phyloP scores from a whole-genome alignment of 37 sponge, comb jelly and placozoan genomes.

The Bolinopsis microptera region DNA sequence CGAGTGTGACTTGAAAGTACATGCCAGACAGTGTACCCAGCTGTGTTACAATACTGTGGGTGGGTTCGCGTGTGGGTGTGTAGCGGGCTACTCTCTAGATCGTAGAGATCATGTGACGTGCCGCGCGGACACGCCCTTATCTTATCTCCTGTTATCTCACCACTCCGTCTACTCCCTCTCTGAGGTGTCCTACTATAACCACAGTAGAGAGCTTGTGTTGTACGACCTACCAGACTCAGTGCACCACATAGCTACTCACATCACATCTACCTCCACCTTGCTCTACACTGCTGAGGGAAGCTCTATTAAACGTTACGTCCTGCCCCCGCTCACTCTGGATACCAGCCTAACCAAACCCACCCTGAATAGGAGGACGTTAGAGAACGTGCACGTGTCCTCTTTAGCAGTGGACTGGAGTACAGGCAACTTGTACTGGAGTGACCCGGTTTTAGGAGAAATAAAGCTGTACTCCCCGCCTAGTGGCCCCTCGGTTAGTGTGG shows the following conservation, averaged over 20 bases:
- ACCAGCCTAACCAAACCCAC: not conserved
- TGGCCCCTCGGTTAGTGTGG: not conserved
- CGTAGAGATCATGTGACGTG: not conserved
- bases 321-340: not conserved
- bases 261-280: not conserved
- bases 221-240: not conserved
- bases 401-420: slow-evolving; percentile 18
- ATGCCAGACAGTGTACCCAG: not conserved
- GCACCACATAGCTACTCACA: not conserved
- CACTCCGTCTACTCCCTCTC: slow-evolving; percentile 14
- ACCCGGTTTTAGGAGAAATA: not conserved
- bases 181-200: not conserved
- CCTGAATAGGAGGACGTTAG: not conserved
- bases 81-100: not conserved
- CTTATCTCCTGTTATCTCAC: not conserved
- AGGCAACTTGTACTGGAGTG: slow-evolving; percentile 15
- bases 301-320: not conserved
- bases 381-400: slow-evolving; percentile 33
- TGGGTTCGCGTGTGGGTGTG: slow-evolving; percentile 28
- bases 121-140: not conserved
- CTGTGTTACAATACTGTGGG: slow-evolving; percentile 34
- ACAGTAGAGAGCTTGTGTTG: not conserved
- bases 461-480: not conserved
- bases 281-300: slow-evolving; percentile 36
- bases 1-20: slow-evolving; percentile 12